These are phyloP conservation scores for Furcula furcula DNA, from an alignment of 2,888 invertebrate species.

Conservation along the genomic window DNA sequence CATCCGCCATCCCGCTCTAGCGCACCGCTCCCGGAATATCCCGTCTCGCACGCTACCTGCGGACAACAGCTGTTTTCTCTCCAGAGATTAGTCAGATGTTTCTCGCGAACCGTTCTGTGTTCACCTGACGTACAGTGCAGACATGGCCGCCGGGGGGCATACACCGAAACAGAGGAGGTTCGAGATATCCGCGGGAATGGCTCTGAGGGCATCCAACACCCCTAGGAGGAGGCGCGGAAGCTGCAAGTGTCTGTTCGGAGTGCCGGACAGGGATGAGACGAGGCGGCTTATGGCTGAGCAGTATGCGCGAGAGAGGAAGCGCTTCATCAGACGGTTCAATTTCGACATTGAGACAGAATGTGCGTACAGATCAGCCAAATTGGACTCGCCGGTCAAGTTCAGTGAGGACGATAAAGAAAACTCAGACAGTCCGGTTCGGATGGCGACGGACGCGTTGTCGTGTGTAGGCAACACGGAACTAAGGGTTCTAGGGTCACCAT, in stretches of 20 bases:
- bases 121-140: conserved; percentile 68
- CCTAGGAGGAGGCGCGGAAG: conserved; percentile 68
- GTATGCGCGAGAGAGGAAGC: conserved; percentile 78
- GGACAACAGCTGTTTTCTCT: conserved; percentile 78
- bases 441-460: conserved; percentile 63
- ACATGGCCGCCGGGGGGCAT: conserved; percentile 74
- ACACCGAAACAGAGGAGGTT: conserved; percentile 73
- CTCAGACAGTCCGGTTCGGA: conserved; percentile 54
- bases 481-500: conserved; percentile 65
- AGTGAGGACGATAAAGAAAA: conserved; percentile 67
- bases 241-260: conserved; percentile 83
- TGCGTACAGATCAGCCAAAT: conserved; percentile 56
- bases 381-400: conserved; percentile 74
- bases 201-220: conserved; percentile 58
- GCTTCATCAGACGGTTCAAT: conserved; percentile 83
- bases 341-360: conserved; percentile 79
- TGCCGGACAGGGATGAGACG: conserved; percentile 82
- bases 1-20: conserved; percentile 57
- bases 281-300: conserved; percentile 82
- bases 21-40: conserved; percentile 38
- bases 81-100: conserved; percentile 81
- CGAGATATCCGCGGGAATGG: conserved; percentile 64
- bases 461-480: conserved; percentile 70
- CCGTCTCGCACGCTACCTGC: conserved; percentile 65
- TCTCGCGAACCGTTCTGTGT: conserved; percentile 69